A percentile compares a stretch with the other conserved stretches of the same genome.
phyloP scores from a whole-genome alignment of 2,888 invertebrate genomes.

The Argyra leucocephala region DNA sequence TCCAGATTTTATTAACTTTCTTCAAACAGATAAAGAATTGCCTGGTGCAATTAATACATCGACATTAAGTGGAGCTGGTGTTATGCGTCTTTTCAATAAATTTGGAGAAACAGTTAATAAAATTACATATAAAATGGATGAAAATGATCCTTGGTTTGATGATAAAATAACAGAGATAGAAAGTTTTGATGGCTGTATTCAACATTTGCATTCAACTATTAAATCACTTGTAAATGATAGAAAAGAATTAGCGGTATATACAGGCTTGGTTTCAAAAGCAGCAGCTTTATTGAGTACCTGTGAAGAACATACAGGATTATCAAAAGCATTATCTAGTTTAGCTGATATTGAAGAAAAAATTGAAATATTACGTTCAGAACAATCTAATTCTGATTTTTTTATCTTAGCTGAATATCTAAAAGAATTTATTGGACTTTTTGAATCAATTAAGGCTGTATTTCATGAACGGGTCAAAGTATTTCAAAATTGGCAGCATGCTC shows the following conservation, averaged over 20 bases:
- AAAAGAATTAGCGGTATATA: slow-evolving; percentile 67
- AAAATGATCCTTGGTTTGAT: slow-evolving; percentile 98
- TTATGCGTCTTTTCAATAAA: slow-evolving; percentile 87
- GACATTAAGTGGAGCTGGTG: slow-evolving; percentile 88
- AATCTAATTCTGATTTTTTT: slow-evolving; percentile 90
- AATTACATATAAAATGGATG: slow-evolving; percentile 98
- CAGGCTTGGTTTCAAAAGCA: slow-evolving; percentile 77
- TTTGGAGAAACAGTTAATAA: slow-evolving; percentile 96
- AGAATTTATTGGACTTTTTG: slow-evolving; percentile 85
- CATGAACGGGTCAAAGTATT: slow-evolving; percentile 72
- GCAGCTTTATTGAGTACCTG: slow-evolving; percentile 83
- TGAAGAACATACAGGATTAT: slow-evolving; percentile 86
- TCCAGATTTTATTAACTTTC: slow-evolving; percentile 92
- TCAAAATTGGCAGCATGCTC: slow-evolving; percentile 96
- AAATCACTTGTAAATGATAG: slow-evolving; percentile 80
- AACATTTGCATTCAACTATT: slow-evolving; percentile 75
- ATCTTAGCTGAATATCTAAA: slow-evolving; percentile 89
- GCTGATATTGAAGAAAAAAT: slow-evolving; percentile 80
- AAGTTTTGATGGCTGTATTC: slow-evolving; percentile 76
- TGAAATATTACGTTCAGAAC: slow-evolving; percentile 78
- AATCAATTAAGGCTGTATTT: slow-evolving; percentile 75
- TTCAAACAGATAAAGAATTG: slow-evolving; percentile 84
- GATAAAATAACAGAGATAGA: slow-evolving; percentile 89
- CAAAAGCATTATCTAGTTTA: slow-evolving; percentile 78
- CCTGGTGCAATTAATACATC: slow-evolving; percentile 93